Evolutionary conservation across 1,140 invertebrate species (phyloP), one percentile per base, ranked within the genome.

Genomic region (Battus philenor): DNA sequence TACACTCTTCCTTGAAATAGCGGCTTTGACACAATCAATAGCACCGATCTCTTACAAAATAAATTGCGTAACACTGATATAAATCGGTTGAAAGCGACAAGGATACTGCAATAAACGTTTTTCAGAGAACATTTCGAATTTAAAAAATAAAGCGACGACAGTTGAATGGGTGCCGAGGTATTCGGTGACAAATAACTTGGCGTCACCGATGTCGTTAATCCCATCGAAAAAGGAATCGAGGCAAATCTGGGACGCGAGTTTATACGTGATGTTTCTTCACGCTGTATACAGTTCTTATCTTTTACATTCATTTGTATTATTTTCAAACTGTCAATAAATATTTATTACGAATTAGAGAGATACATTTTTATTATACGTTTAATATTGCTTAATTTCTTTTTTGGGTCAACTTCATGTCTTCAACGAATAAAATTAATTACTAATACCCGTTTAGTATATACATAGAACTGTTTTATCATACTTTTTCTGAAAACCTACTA

Each of bases 31-130:
- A n/a, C n/a, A n/a, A n/a, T n/a, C n/a, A n/a, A n/a, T n/a, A n/a
- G n/a, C n/a, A n/a, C n/a, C n/a, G n/a, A n/a, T n/a, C n/a, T 36
- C 11, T 9, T 16, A 10, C 10, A 15, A 36, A 16, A 36, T 36
- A 22, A 36, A 36, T 36, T 17, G 18, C 16, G n/a, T 36, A 36
- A 36, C 33, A 6, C 17, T 17, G 33, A 36, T 36, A 36, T 36
- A 36, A 36, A 36, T 36, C 16, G 33, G 16, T 15, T 17, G n/a
- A 16, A 9, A 34, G 16, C 32, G 32, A 36, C 33, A 36, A 36
- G 33, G 17, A 36, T 36, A 9, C 32, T 33, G 13, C 33, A 36
- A 36, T 36, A 36, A 36, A 36, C 17, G 33, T 36, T 36, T 36
- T 36, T 17, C 33, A 9, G 10, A 17, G 4, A 17, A 36, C 33